A percentile compares a stretch with the other conserved stretches of the same genome.
Conservation (phyloP, 2,113 vertebrate genomes). For the Suricata suricatta region DNA sequence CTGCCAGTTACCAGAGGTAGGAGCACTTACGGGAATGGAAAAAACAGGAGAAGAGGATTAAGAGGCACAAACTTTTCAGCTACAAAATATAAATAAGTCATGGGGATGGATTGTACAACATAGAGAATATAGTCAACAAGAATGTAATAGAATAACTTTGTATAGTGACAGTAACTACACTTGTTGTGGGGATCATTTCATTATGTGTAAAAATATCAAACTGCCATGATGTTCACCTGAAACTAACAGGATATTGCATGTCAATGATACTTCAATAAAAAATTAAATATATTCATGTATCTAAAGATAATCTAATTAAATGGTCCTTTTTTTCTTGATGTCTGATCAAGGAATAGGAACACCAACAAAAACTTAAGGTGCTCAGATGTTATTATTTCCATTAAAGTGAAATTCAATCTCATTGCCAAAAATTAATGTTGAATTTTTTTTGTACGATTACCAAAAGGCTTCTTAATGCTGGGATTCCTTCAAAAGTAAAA, state of each 20-base stretch:
- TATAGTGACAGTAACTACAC: background rate
- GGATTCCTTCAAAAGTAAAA: background rate
- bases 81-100: background rate
- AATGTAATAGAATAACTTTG: background rate
- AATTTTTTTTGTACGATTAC: background rate
- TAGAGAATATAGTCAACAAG: background rate
- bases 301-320: constrained; percentile 10
- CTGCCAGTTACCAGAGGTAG: background rate
- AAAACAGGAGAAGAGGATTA: background rate
- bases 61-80: background rate
- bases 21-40: background rate
- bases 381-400: background rate
- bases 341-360: background rate
- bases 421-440: constrained; percentile 21
- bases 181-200: background rate
- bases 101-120: background rate
- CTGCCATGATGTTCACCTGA: background rate
- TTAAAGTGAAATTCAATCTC: constrained; percentile 21
- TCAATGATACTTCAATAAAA: background rate
- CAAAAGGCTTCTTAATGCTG: background rate
- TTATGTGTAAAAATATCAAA: background rate
- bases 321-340: background rate
- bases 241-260: background rate
- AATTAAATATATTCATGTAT: background rate
- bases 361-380: constrained; percentile 37